Evolutionary conservation across 2,797 vertebrate genomes (phyloP).

Genomic region (Crotalus adamanteus): DNA sequence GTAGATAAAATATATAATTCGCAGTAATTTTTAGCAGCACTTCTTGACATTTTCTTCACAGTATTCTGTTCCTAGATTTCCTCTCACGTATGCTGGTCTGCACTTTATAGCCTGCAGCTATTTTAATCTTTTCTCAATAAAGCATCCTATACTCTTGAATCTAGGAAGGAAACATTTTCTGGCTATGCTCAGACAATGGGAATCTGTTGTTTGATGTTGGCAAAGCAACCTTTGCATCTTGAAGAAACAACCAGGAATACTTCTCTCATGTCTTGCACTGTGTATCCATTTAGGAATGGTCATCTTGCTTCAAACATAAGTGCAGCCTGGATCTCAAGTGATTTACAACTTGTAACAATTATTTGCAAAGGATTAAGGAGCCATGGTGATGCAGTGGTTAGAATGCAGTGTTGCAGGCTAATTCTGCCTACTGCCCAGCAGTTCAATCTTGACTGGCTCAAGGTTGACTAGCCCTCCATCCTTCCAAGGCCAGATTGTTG

Average conservation of each 20-base stretch:
- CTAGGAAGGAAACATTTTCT: neutral
- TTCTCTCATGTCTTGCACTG: neutral
- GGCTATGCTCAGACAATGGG: neutral
- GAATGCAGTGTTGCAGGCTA: neutral
- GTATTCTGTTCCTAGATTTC: slow-evolving; percentile 26
- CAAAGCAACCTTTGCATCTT: neutral
- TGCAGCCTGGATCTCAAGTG: neutral
- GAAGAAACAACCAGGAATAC: neutral
- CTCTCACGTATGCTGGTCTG: slow-evolving; percentile 31
- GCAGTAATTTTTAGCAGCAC: neutral
- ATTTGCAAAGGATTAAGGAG: neutral
- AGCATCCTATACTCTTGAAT: neutral
- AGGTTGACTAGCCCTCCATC: neutral
- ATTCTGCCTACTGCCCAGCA: neutral
- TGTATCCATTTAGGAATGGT: neutral
- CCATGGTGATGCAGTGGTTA: neutral
- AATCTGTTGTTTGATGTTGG: neutral
- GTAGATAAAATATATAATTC: neutral
- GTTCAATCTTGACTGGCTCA: neutral
- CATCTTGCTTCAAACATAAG: neutral
- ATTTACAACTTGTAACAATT: neutral
- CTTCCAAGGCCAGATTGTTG: neutral
- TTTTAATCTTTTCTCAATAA: slow-evolving; percentile 3
- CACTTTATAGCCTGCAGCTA: slow-evolving; percentile 6
- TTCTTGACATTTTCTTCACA: slow-evolving; percentile 29